These are phyloP conservation scores for Drosophila bifasciata DNA, from an alignment of 1,140 invertebrate genomes.

Conservation along the genomic window DNA sequence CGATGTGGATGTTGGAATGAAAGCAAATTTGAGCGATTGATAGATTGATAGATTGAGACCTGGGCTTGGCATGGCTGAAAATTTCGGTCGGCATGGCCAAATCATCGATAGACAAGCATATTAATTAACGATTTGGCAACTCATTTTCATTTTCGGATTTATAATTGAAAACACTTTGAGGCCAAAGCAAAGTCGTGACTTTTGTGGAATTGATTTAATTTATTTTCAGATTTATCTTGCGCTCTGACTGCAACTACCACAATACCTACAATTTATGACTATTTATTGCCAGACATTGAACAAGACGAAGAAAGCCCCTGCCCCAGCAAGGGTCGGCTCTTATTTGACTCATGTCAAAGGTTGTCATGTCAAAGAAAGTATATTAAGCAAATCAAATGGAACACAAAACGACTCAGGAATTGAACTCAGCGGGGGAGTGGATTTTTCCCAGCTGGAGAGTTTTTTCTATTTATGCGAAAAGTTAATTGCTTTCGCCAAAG, in stretches of 20 bases:
- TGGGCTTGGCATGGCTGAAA: constrained; percentile 30
- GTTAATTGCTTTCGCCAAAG: constrained; percentile 52
- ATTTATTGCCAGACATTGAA: constrained; percentile 5
- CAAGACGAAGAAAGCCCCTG: not conserved
- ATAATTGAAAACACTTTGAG: constrained; percentile 37
- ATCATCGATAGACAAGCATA: constrained; percentile 43
- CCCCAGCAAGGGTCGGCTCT: too few species aligned
- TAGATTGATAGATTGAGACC: constrained; percentile 27
- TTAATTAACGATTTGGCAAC: constrained; percentile 59
- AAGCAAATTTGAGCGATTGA: constrained; percentile 33
- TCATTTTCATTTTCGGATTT: constrained; percentile 47
- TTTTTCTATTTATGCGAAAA: constrained; percentile 29
- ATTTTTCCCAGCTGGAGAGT: constrained; percentile 42
- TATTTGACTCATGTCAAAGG: constrained; percentile 20
- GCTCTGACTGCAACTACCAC: constrained; percentile 10
- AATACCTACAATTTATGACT: constrained; percentile 13
- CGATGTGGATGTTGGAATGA: constrained; percentile 34
- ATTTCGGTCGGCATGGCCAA: constrained; percentile 27
- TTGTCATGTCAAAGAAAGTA: constrained; percentile 30
- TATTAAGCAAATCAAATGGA: constrained; percentile 4
- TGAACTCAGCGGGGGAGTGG: constrained; percentile 28
- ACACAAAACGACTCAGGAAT: constrained; percentile 1
- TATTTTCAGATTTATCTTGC: constrained; percentile 50
- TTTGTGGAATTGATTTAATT: constrained; percentile 57
- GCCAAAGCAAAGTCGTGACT: constrained; percentile 62